These are phyloP conservation scores for Alaudala cheleensis DNA, from an alignment of 2,113 vertebrate species.

Conservation along the genomic window DNA sequence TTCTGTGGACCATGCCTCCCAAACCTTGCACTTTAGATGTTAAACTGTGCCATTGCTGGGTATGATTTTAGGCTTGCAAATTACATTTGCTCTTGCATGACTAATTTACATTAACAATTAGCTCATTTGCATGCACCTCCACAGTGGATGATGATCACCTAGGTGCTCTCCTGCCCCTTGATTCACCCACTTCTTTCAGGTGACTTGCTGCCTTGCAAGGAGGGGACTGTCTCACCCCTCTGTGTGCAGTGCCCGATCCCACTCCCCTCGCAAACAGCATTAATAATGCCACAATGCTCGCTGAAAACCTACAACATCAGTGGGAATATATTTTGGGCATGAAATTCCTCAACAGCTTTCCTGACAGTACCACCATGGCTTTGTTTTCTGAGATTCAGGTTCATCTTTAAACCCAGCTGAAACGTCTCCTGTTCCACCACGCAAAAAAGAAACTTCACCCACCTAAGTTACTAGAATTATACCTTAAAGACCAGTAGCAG, in stretches of 20 bases:
- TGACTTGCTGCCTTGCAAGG: fast-evolving
- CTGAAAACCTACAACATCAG: background rate
- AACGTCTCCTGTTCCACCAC: background rate
- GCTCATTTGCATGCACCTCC: background rate
- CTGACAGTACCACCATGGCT: fast-evolving
- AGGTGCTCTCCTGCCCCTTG: background rate
- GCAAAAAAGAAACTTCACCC: background rate
- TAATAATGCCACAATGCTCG: fast-evolving
- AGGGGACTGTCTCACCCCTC: fast-evolving
- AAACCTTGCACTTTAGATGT: background rate
- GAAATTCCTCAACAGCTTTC: background rate
- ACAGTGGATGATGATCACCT: background rate
- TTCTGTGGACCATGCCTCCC: background rate
- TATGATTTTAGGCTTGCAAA: background rate
- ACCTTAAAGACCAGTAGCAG: background rate
- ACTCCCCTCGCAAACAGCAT: background rate
- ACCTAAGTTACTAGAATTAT: background rate
- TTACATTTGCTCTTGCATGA: background rate
- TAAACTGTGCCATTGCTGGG: background rate
- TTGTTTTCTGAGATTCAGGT: background rate
- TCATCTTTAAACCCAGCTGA: background rate
- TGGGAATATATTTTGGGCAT: background rate
- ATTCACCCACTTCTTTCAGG: background rate
- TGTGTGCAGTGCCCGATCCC: fast-evolving
- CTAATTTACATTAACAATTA: background rate